Base-by-base conservation (phyloP, 37 sponge, comb jelly and placozoan genomes). In the Ephydatia muelleri region DNA sequence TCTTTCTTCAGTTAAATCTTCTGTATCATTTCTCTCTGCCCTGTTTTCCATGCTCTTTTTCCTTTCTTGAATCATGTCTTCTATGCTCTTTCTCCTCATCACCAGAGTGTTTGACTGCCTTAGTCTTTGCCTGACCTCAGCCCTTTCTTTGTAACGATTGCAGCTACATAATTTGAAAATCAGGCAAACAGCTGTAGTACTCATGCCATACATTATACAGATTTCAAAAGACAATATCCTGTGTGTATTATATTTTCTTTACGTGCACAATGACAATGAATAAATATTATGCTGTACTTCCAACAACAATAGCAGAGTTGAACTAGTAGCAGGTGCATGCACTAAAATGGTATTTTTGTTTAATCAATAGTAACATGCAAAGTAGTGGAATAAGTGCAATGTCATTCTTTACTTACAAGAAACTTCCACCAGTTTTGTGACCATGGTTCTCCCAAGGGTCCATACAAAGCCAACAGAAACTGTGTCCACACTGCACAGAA, bases 401-500 rank as follows among this genome's bases (percentile, higher is more conserved):
- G n/a, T n/a, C n/a, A n/a, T n/a, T n/a, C n/a, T n/a, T n/a, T 43
- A 8, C 57, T 57, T 57, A 57, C 57, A 57, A 57, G 16, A 57
- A 57, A 11, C 16, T 57, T 14, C 57, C 57, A 19, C 57, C 94
- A 27, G 94, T 93, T 68, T 72, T 87, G 35, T 90, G 80, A 77
- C 73, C 84, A 81, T 93, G 94, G 0, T 80, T 34, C 26, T 65
- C 68, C 94, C 94, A 93, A 35, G 90, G 90, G 67, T 90, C 94
- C 69, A 90, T 84, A 83, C 94, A 93, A 37, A 90, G 82, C 94
- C 94, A 93, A 67, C 94, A 93, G 85, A 90, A 93, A 38, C 81
- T 82, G 84, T 93, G 81, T 13, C 73, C 69, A 87, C 94, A 93
- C 94, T 93, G 78, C 34, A 79, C 5, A 43, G 23, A 57, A 1